Evolutionary conservation across 2,113 vertebrate species (phyloP).

Genomic region (Alethe castanea): DNA sequence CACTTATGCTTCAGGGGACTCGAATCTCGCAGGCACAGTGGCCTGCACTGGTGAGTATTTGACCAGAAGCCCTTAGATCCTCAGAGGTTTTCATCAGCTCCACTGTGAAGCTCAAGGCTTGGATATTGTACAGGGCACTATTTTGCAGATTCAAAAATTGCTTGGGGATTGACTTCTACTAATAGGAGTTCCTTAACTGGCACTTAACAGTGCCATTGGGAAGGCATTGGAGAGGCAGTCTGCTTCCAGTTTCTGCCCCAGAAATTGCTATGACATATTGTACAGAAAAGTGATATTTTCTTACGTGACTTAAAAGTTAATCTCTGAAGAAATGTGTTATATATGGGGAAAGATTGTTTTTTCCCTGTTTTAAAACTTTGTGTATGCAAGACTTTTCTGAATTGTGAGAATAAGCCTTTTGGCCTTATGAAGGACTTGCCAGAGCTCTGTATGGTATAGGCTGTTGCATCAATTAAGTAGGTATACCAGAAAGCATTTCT

Average conservation of each 20-base stretch:
- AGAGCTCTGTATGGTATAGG: background rate
- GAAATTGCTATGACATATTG: background rate
- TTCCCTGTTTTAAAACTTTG: background rate
- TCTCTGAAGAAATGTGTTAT: background rate
- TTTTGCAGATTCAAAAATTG: background rate
- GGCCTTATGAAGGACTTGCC: background rate
- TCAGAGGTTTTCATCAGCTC: background rate
- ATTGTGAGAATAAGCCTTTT: background rate
- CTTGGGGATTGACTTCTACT: background rate
- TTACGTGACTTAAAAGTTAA: background rate
- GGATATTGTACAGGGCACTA: background rate
- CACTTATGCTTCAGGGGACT: slow-evolving; percentile 68
- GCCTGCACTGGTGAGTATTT: slow-evolving; percentile 90
- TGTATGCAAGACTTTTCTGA: background rate
- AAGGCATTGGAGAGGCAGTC: background rate
- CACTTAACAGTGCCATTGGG: background rate
- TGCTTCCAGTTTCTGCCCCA: background rate
- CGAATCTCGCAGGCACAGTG: slow-evolving; percentile 77
- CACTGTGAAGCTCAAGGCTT: background rate
- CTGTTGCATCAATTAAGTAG: background rate
- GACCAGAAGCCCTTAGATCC: background rate
- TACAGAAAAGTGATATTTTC: background rate
- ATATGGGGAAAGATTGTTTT: background rate
- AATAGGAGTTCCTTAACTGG: background rate
- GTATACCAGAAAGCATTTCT: background rate